Evolutionary conservation across 1,140 invertebrate species (phyloP), one percentile per base, ranked within the genome.

Genomic region (Chrysomallon squamiferum): DNA sequence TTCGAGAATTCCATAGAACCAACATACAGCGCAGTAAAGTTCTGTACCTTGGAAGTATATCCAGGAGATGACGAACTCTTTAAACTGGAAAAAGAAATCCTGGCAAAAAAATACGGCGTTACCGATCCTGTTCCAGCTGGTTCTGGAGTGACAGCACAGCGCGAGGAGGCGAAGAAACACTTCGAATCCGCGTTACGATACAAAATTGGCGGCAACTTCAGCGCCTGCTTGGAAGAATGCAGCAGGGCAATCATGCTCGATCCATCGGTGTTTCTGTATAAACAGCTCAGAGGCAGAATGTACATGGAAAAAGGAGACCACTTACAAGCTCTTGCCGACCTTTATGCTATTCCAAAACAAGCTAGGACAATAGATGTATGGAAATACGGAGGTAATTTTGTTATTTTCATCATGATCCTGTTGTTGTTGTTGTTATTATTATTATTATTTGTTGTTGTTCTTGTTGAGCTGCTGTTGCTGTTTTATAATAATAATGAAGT

Each of bases 41-140:
- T 83, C n/a, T 81, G 81, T 60, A 60, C 59, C 0, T 79, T 81
- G 57, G 72, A 73, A 33, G 66, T 68, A 6, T 83, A 83, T 33
- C 81, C 81, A 30, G 81, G 81, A 0, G 81, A 83, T 43, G 71
- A 77, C 30, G 66, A 77, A 50, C 68, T 80, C 15, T 70, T 76
- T 6, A 70, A 65, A 41, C 45, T 69, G 33, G 81, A 83, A 62
- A 65, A 77, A 13, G 79, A 81, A 63, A 81, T 80, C 57, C 64
- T 83, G 13, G 58, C 65, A 6, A 71, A 69, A 54, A 82, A 79
- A 58, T 76, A 80, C 57, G 50, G 62, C 13, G 30, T 38, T 13
- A 49, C 49, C 4, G 29, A 49, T 4, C 49, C 61, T n/a, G 29
- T 56, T 2, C 45, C 58, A 15, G 58, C 33, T 30, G 11, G 38